Evolutionary conservation across 2,797 vertebrate genomes (phyloP), one percentile per base, ranked within the genome.

Genomic region (Sebastiscus albofasciatus): DNA sequence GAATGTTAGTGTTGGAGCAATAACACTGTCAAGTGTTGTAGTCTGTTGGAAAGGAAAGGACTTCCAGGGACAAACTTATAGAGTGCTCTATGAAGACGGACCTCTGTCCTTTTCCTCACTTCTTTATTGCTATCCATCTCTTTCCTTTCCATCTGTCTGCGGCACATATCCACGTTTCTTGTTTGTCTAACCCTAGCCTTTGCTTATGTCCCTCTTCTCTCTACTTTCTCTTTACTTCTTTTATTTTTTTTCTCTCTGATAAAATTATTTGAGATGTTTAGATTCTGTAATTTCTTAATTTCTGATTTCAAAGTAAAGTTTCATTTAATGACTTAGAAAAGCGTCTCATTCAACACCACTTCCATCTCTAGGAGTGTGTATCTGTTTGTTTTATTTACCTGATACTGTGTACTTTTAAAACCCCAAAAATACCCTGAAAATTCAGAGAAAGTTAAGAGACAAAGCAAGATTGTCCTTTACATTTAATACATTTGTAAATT

Each of bases 21-120:
- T 71, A 77, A 84, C 59, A 26, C 31, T 74, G 29, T 75, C 71
- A 81, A 79, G 80, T 87, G 68, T 56, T 75, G 27, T 80, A 22
- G 14, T 72, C 54, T 81, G 12, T 80, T 80, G 27, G 49, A 34
- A 74, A 79, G n/a, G 22, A 71, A 81, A 71, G 42, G 67, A 70
- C 49, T 29, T 75, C 6, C 46, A 84, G 65, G 56, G 59, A 86
- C 46, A 65, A 85, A 69, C 52, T 42, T n/a, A 16, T 11, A 2
- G 24, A 64, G 20, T 66, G 8, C 62, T 75, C 16, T 39, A 13
- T 60, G 54, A 77, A 68, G 42, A 54, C 14, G 20, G 60, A 61
- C 24, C 16, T 64, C 60, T 36, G 26, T 10, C 62, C 16, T 52
- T 71, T 33, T 34, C n/a, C 13, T 69, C 16, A 39, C 12, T 36